Percentiles rank a stretch among this genome's conserved stretches.
These are phyloP conservation scores for Mesoligia furuncula DNA, from an alignment of 2,888 invertebrate species.

Conservation along the genomic window DNA sequence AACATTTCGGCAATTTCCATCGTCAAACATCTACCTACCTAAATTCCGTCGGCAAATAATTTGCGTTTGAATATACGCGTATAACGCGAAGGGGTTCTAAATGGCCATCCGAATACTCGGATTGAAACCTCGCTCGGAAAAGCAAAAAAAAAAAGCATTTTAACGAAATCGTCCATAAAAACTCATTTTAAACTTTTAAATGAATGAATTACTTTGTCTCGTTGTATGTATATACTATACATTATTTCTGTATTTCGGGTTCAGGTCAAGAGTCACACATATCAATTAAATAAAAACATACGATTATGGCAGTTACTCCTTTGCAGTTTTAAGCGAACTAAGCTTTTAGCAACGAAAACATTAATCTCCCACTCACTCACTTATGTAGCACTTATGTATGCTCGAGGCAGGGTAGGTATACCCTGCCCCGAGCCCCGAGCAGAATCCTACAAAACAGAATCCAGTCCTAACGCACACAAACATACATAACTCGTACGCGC, in stretches of 20 bases:
- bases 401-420: constrained; percentile 2
- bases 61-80: constrained; percentile 4
- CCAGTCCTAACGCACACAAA: constrained; percentile 53
- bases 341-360: constrained; percentile 43
- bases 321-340: not conserved
- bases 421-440: constrained; percentile 20
- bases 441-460: constrained; percentile 58
- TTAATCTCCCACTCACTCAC: constrained; percentile 34
- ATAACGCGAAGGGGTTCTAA: constrained; percentile 13
- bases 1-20: constrained; percentile 1
- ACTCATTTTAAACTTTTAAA: no score
- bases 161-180: no score
- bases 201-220: no score
- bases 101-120: constrained; percentile 4
- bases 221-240: no score
- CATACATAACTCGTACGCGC: constrained; percentile 30
- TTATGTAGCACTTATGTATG: not conserved
- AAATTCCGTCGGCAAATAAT: constrained; percentile 19
- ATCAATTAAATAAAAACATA: not conserved
- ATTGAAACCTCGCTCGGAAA: no score
- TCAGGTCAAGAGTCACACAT: constrained; percentile 1
- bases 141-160: no score
- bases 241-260: no score
- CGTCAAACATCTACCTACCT: not conserved
- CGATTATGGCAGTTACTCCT: not conserved